Evolutionary conservation across 2,113 vertebrate genomes (phyloP).

Genomic region (Sitta europaea): DNA sequence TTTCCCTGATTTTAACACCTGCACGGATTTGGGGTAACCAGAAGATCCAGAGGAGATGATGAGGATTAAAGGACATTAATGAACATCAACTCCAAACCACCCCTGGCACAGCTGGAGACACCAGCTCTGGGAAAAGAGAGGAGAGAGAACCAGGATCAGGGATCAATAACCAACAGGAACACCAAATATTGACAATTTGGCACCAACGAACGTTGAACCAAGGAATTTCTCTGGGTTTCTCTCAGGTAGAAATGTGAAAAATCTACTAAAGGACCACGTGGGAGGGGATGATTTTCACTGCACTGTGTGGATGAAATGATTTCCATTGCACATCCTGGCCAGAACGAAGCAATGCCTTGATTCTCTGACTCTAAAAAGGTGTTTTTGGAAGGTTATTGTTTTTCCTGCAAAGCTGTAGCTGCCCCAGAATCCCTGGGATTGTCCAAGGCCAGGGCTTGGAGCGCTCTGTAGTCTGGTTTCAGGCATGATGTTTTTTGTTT

Average conservation of each 20-base stretch:
- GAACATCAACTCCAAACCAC: background rate
- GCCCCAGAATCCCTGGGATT: background rate
- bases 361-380: too few species aligned
- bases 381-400: background rate
- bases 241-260: background rate
- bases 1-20: background rate
- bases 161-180: too few species aligned
- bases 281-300: background rate
- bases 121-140: background rate
- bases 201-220: fast-evolving
- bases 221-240: background rate
- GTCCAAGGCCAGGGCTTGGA: background rate
- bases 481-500: too few species aligned
- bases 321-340: background rate
- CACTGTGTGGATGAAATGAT: background rate
- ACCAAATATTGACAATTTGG: background rate
- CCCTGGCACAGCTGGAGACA: background rate
- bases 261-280: fast-evolving
- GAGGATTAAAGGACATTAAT: background rate
- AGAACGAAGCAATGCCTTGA: fast-evolving
- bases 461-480: too few species aligned
- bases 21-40: background rate
- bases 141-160: background rate
- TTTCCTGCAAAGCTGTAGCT: background rate
- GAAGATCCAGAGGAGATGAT: background rate